These are phyloP conservation scores for Nasonia vitripennis DNA, from an alignment of 1,140 invertebrate genomes.

Conservation along the genomic window DNA sequence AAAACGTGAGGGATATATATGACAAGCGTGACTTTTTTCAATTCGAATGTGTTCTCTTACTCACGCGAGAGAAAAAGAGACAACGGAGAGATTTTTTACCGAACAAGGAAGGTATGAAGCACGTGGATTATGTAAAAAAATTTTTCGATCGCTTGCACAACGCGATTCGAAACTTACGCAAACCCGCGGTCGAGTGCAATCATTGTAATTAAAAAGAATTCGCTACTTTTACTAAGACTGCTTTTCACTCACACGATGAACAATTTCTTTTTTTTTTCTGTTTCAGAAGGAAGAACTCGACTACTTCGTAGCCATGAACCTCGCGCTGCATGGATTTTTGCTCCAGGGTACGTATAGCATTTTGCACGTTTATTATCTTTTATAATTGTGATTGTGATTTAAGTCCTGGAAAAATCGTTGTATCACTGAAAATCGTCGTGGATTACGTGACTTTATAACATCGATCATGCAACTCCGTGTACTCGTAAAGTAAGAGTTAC, in stretches of 20 bases:
- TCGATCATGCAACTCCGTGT: no score
- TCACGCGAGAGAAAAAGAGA: not conserved
- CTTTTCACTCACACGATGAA: slow-evolving; percentile 39
- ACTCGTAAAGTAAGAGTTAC: no score
- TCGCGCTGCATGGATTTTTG: slow-evolving; percentile 75
- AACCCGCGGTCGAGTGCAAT: not conserved
- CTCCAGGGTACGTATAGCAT: slow-evolving; percentile 68
- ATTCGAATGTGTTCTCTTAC: not conserved
- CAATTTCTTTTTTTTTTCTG: slow-evolving; percentile 32
- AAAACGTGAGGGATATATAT: not conserved
- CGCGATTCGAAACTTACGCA: not conserved
- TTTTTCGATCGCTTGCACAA: not conserved
- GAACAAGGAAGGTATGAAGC: no score
- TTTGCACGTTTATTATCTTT: not conserved
- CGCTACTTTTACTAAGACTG: slow-evolving; percentile 1
- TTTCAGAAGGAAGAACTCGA: slow-evolving; percentile 65
- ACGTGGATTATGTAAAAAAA: not conserved
- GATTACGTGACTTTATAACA: no score
- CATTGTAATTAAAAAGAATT: slow-evolving; percentile 29
- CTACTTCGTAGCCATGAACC: slow-evolving; percentile 73
- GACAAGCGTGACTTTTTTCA: not conserved
- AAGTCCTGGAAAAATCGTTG: not conserved
- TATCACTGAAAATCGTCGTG: not conserved
- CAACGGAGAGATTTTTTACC: not conserved
- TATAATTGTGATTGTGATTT: not conserved